These are phyloP conservation scores for Ariopsis seemanni DNA, from an alignment of 2,113 vertebrate species.

Conservation along the genomic window DNA sequence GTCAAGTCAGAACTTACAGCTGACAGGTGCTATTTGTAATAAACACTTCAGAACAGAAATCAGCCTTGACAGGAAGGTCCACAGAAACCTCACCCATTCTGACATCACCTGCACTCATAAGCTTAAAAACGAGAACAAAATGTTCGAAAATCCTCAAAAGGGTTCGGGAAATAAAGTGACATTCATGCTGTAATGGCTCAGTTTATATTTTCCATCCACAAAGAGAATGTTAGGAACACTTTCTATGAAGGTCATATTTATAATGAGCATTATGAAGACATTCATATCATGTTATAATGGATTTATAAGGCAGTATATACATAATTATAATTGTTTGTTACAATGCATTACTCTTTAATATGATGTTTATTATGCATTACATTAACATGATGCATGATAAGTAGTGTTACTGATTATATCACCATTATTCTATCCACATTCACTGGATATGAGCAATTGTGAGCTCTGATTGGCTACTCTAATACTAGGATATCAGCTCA, in stretches of 20 bases:
- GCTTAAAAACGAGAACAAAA: slow-evolving; percentile 22
- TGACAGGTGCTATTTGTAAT: slow-evolving; percentile 62
- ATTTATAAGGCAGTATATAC: background rate
- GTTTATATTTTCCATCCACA: background rate
- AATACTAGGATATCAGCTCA: no score
- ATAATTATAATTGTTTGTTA: background rate
- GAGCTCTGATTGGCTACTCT: no score
- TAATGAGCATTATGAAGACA: background rate
- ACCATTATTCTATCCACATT: no score
- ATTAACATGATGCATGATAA: background rate
- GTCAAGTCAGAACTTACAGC: slow-evolving; percentile 33
- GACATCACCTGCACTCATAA: slow-evolving; percentile 31
- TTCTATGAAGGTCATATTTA: background rate
- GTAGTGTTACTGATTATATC: background rate
- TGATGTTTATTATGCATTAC: background rate
- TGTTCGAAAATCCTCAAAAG: slow-evolving; percentile 10
- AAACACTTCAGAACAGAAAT: slow-evolving; percentile 52
- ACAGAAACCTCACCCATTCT: slow-evolving; percentile 35
- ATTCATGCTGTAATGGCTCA: background rate
- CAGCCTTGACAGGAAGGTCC: slow-evolving; percentile 48
- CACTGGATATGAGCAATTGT: no score
- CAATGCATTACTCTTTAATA: background rate
- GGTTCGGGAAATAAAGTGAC: background rate
- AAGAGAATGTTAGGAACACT: background rate
- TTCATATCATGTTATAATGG: background rate